Evolutionary conservation across 1,140 invertebrate genomes (phyloP).

Genomic region (Spodoptera frugiperda): DNA sequence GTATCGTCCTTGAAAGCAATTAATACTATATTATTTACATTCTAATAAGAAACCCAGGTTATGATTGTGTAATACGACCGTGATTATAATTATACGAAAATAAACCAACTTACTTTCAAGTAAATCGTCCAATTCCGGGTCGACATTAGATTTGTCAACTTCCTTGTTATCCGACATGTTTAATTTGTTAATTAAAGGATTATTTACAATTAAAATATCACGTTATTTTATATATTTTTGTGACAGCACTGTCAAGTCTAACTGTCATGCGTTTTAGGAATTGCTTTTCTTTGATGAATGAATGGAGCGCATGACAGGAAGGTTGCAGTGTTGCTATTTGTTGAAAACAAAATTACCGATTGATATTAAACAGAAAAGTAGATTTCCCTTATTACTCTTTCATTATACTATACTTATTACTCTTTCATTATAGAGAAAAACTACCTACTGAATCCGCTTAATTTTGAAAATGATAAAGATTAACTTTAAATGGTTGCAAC

Average conservation of each 20-base stretch:
- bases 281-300: not conserved
- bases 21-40: constrained; percentile 41
- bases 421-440: too few species aligned
- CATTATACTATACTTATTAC: too few species aligned
- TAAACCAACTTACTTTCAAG: constrained; percentile 74
- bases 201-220: constrained; percentile 36
- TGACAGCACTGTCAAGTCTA: constrained; percentile 23
- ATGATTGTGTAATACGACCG: constrained; percentile 65
- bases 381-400: too few species aligned
- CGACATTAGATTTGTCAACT: constrained; percentile 68
- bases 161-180: constrained; percentile 79
- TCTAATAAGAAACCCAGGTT: constrained; percentile 21
- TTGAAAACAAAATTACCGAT: too few species aligned
- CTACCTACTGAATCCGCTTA: too few species aligned
- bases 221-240: constrained; percentile 8
- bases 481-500: too few species aligned
- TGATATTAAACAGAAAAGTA: too few species aligned
- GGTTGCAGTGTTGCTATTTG: not conserved
- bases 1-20: constrained; percentile 32
- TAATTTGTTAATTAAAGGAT: constrained; percentile 52
- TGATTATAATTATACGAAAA: constrained; percentile 52
- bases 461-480: too few species aligned
- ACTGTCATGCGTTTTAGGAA: not conserved
- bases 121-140: constrained; percentile 81
- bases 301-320: not conserved